These are phyloP conservation scores for Pontoporia blainvillei DNA, from an alignment of 2,113 vertebrate species.

Conservation along the genomic window DNA sequence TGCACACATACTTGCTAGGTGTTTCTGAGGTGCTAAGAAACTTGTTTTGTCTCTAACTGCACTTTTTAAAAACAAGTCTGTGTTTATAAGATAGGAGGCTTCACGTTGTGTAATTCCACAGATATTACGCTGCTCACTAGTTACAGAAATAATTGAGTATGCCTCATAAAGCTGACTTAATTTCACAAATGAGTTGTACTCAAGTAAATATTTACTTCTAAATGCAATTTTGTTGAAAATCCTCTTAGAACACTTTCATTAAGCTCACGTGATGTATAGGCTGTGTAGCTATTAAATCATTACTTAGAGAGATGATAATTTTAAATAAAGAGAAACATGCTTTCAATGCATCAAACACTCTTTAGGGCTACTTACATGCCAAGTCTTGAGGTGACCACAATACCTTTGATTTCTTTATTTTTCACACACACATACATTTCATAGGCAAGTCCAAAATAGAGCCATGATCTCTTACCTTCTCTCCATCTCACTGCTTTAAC, in stretches of 20 bases:
- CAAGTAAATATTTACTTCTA: conserved; percentile 71
- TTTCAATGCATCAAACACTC: conserved; percentile 46
- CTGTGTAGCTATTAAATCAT: conserved; percentile 47
- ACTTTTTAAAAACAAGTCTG: neutral
- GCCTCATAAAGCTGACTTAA: conserved; percentile 66
- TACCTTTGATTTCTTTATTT: neutral
- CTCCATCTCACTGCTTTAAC: neutral
- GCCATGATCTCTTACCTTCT: neutral
- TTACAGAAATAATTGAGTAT: conserved; percentile 55
- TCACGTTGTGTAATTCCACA: conserved; percentile 49
- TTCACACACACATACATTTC: neutral
- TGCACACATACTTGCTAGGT: neutral
- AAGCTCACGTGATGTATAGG: conserved; percentile 37
- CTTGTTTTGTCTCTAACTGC: conserved; percentile 19
- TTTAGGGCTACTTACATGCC: conserved; percentile 26
- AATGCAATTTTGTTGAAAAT: conserved; percentile 62
- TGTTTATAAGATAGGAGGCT: conserved; percentile 42
- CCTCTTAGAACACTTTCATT: conserved; percentile 61
- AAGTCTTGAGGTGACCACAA: conserved; percentile 9
- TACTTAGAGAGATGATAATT: conserved; percentile 51
- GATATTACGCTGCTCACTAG: conserved; percentile 37
- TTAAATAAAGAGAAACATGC: conserved; percentile 62
- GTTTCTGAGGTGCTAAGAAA: conserved; percentile 23
- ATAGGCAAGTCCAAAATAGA: neutral
- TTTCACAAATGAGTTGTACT: conserved; percentile 58